A percentile compares a stretch with the other conserved stretches of the same genome.
These are phyloP conservation scores for Rhinogobius similis DNA, from an alignment of 2,113 vertebrate genomes.

Conservation along the genomic window DNA sequence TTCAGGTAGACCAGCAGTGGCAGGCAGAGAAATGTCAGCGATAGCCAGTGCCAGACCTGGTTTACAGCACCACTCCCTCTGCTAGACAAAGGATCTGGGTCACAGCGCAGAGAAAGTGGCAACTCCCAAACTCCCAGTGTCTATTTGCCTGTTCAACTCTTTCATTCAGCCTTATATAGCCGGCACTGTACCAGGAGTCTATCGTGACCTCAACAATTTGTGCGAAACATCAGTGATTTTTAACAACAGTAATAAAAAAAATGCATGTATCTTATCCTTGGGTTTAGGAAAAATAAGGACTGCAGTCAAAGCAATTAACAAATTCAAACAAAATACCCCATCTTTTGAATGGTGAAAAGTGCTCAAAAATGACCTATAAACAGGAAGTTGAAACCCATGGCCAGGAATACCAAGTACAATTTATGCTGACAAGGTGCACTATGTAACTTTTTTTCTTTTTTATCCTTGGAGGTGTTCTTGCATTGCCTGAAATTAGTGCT, in stretches of 20 bases:
- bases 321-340: no score
- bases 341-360: no score
- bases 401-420: no score
- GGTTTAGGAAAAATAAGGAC: no score
- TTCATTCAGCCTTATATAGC: conserved; percentile 37
- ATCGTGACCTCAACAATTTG: neutral
- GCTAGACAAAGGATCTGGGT: conserved; percentile 70
- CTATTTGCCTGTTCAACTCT: conserved; percentile 56
- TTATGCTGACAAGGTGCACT: neutral
- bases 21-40: conserved; percentile 65
- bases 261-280: neutral
- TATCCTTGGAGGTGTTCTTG: neutral
- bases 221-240: neutral
- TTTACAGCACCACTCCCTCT: conserved; percentile 56
- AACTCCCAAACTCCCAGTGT: conserved; percentile 51
- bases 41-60: conserved; percentile 59
- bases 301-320: no score
- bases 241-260: neutral
- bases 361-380: no score
- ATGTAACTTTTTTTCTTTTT: neutral
- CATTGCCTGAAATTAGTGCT: neutral
- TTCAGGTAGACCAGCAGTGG: conserved; percentile 72
- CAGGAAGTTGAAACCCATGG: neutral
- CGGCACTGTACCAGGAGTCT: conserved; percentile 6
- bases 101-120: conserved; percentile 59